These are phyloP conservation scores for Apostichopus japonicus DNA, from an alignment of 35 echinoderm and acorn worm species.

Conservation along the genomic window DNA sequence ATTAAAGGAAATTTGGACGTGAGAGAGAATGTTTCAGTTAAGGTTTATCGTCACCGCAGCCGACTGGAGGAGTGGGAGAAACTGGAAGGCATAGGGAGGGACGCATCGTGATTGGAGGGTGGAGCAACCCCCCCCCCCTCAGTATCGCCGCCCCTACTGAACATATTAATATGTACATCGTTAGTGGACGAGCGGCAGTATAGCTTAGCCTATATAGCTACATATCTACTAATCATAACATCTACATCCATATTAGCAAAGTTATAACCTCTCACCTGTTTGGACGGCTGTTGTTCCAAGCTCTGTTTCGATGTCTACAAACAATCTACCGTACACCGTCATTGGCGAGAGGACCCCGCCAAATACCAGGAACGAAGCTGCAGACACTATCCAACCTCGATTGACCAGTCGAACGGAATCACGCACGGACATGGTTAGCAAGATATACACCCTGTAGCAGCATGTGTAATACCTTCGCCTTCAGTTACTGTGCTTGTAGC, in stretches of 20 bases:
- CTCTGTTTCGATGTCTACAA: slow-evolving; percentile 22
- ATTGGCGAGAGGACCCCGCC: slow-evolving; percentile 4
- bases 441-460: neutral
- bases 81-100: too few relatives aligned
- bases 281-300: neutral
- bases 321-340: slow-evolving; percentile 6
- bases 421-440: neutral
- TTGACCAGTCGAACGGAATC: neutral
- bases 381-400: neutral
- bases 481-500: too few relatives aligned
- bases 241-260: too few relatives aligned
- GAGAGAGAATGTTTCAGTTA: too few relatives aligned
- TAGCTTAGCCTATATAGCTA: neutral
- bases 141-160: neutral
- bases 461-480: too few relatives aligned
- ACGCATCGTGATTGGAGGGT: neutral
- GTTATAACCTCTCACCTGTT: neutral
- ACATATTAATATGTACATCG: neutral
- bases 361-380: neutral
- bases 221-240: neutral
- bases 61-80: neutral
- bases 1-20: too few relatives aligned
- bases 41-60: too few relatives aligned
- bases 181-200: neutral
- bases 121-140: neutral